These are phyloP conservation scores for Tichodroma muraria DNA, from an alignment of 2,113 vertebrate species.

Conservation along the genomic window DNA sequence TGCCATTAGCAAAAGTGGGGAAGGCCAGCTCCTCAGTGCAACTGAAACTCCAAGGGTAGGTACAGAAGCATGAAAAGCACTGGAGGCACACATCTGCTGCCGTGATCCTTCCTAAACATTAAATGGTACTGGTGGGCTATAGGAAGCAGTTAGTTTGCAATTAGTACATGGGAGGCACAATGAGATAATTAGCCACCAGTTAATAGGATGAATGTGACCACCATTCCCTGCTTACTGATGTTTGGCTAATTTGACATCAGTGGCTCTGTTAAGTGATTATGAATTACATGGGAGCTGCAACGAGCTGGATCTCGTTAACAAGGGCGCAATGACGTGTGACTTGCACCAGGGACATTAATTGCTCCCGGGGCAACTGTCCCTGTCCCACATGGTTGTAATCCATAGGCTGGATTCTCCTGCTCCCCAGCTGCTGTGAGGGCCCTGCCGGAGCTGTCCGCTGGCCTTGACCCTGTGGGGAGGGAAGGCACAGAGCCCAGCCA, in stretches of 20 bases:
- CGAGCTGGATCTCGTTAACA: neutral
- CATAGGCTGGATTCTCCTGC: neutral
- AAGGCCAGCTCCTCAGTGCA: fast-evolving
- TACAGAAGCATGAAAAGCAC: neutral
- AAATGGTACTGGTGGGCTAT: neutral
- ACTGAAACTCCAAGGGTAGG: neutral
- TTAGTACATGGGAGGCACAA: constrained; percentile 20
- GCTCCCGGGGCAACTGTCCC: fast-evolving
- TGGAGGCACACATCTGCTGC: neutral
- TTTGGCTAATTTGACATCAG: constrained; percentile 56
- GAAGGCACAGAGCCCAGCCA: neutral
- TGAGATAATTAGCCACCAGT: constrained; percentile 26
- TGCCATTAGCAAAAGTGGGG: neutral
- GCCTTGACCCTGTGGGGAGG: neutral
- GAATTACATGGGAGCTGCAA: neutral
- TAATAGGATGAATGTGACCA: constrained; percentile 5
- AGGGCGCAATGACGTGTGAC: fast-evolving
- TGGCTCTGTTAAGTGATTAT: neutral
- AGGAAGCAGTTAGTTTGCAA: constrained; percentile 3
- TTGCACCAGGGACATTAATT: neutral
- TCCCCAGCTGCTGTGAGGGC: neutral
- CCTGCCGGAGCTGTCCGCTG: neutral
- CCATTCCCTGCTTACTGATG: constrained; percentile 50
- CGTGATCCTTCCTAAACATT: neutral
- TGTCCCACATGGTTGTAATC: neutral